These are phyloP conservation scores for Albula glossodonta DNA, from an alignment of 2,113 vertebrate genomes.

Conservation along the genomic window DNA sequence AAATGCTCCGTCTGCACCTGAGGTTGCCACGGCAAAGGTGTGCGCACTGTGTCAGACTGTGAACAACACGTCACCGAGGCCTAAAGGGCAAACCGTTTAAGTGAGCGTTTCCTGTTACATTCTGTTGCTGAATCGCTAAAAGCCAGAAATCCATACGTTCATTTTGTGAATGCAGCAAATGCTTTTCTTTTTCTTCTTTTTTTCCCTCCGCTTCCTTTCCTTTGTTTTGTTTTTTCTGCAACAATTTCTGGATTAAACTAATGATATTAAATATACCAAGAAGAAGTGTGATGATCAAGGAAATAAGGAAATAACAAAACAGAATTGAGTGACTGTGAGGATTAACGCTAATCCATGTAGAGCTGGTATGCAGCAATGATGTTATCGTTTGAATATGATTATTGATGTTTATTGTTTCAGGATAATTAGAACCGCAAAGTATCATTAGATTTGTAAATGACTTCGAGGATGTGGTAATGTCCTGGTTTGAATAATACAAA, in stretches of 20 bases:
- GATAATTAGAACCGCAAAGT: neutral
- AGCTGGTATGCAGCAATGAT: neutral
- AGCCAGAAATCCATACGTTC: neutral
- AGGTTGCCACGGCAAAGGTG: neutral
- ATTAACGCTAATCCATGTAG: neutral
- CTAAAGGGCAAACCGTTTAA: neutral
- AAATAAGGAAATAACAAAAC: slow-evolving; percentile 16
- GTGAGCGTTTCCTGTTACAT: neutral
- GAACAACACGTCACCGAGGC: neutral
- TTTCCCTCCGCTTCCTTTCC: slow-evolving; percentile 1
- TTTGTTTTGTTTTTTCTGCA: neutral
- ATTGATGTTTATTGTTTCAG: slow-evolving; percentile 7
- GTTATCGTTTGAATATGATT: slow-evolving; percentile 12
- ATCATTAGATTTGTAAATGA: slow-evolving; percentile 7
- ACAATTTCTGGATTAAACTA: slow-evolving; percentile 2
- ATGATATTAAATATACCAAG: slow-evolving; percentile 1
- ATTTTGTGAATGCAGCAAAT: neutral
- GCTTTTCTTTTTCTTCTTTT: neutral
- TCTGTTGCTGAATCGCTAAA: neutral
- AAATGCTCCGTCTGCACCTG: neutral
- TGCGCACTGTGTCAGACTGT: neutral
- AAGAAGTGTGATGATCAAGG: slow-evolving; percentile 3
- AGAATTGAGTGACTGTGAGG: neutral
- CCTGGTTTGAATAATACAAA: neutral
- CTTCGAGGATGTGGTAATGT: neutral